Conservation (phyloP, 2,888 invertebrate species). For the Sinodicranocentrus sp. region DNA sequence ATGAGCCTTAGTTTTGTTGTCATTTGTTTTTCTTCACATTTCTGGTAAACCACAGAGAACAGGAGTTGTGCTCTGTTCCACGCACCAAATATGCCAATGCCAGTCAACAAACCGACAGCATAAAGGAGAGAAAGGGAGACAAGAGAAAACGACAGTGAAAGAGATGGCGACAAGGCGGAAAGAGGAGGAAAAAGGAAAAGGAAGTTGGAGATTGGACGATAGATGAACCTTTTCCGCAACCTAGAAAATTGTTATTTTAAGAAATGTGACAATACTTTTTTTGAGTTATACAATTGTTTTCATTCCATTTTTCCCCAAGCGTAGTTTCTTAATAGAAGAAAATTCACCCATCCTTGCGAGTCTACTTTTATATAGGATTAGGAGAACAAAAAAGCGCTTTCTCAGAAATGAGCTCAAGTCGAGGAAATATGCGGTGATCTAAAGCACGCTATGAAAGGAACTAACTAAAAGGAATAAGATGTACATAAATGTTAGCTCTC, state of each 20-base stretch:
- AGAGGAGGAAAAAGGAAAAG: conserved; percentile 45
- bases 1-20: too few relatives aligned
- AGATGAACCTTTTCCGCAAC: conserved; percentile 37
- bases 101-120: too few relatives aligned
- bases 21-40: too few relatives aligned
- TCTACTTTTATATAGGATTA: neutral
- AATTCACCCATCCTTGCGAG: neutral
- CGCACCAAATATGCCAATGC: too few relatives aligned
- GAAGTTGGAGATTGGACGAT: conserved; percentile 44
- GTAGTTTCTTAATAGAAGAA: conserved; percentile 6
- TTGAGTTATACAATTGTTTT: conserved; percentile 67
- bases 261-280: conserved; percentile 70
- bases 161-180: conserved; percentile 35
- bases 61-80: too few relatives aligned
- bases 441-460: neutral
- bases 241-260: conserved; percentile 62
- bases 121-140: neutral
- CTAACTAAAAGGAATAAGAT: conserved; percentile 15
- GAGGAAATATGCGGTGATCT: conserved; percentile 8
- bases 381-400: conserved; percentile 1
- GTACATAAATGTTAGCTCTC: neutral
- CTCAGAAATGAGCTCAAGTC: conserved; percentile 6
- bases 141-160: neutral
- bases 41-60: too few relatives aligned
- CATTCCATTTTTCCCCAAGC: conserved; percentile 72